Conservation (phyloP, 2,888 invertebrate genomes). For the Axea sp. region DNA sequence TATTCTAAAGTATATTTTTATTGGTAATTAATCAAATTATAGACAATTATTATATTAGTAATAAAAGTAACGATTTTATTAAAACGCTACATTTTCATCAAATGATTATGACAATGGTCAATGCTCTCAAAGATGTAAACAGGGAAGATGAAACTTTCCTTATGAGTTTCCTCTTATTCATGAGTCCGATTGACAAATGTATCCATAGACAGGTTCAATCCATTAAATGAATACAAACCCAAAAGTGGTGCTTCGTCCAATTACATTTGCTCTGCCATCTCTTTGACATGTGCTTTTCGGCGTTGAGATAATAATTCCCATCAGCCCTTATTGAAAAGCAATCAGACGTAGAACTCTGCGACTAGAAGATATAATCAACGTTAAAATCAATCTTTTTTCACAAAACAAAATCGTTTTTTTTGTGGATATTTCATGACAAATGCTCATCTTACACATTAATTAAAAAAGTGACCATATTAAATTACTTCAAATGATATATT, state of each 20-base stretch:
- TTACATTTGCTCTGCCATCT: constrained; percentile 51
- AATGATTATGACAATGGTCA: constrained; percentile 26
- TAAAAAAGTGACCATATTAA: too few relatives aligned
- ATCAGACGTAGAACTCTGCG: constrained; percentile 61
- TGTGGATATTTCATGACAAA: too few relatives aligned
- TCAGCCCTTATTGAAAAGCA: constrained; percentile 68
- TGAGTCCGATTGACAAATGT: constrained; percentile 51
- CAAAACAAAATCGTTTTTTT: too few relatives aligned
- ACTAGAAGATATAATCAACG: constrained; percentile 69
- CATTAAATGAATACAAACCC: constrained; percentile 54
- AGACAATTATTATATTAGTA: too few relatives aligned
- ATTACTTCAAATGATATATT: too few relatives aligned
- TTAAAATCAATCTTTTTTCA: constrained; percentile 70
- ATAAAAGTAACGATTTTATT: constrained; percentile 8
- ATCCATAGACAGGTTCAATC: constrained; percentile 49
- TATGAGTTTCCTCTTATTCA: constrained; percentile 35
- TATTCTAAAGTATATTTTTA: too few relatives aligned
- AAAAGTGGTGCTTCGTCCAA: constrained; percentile 53
- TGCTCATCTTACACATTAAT: too few relatives aligned
- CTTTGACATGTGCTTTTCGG: constrained; percentile 50
- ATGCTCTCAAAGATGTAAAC: constrained; percentile 31
- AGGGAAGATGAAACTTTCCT: constrained; percentile 52
- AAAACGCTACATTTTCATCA: too few relatives aligned
- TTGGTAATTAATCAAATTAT: too few relatives aligned
- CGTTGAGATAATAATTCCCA: constrained; percentile 63